A percentile compares a stretch with the other conserved stretches of the same genome.
Conservation (phyloP, 2,888 invertebrate species). For the Cheiracanthium punctorium region DNA sequence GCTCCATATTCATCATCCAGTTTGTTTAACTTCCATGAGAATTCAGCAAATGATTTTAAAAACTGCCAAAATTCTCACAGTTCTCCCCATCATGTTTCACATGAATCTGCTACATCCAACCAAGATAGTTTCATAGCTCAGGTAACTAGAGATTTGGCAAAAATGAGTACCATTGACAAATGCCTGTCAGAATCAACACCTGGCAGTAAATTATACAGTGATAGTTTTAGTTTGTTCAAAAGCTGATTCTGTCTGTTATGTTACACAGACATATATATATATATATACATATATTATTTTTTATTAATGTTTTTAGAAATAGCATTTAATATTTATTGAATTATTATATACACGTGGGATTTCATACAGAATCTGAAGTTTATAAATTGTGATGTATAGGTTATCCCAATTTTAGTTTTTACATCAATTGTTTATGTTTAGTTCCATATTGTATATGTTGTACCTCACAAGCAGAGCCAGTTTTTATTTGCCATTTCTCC, state of each 20-base stretch:
- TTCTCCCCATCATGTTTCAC: neutral
- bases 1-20: neutral
- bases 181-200: conserved; percentile 21
- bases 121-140: conserved; percentile 64
- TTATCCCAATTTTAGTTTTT: no score
- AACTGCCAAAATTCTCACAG: conserved; percentile 13
- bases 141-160: conserved; percentile 60
- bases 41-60: neutral
- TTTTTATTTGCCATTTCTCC: no score
- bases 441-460: no score
- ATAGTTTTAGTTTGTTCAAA: conserved; percentile 42
- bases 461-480: no score
- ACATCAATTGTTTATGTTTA: no score
- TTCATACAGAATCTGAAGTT: no score
- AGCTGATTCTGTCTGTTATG: conserved; percentile 29
- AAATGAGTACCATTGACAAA: conserved; percentile 40
- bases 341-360: no score
- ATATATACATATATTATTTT: neutral
- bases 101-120: neutral
- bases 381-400: no score
- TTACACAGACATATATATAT: neutral
- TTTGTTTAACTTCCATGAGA: neutral
- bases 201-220: neutral
- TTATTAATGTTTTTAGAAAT: no score
- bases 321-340: no score